These are phyloP conservation scores for Delichon dasypus DNA, from an alignment of 2,797 vertebrate genomes.

Conservation along the genomic window DNA sequence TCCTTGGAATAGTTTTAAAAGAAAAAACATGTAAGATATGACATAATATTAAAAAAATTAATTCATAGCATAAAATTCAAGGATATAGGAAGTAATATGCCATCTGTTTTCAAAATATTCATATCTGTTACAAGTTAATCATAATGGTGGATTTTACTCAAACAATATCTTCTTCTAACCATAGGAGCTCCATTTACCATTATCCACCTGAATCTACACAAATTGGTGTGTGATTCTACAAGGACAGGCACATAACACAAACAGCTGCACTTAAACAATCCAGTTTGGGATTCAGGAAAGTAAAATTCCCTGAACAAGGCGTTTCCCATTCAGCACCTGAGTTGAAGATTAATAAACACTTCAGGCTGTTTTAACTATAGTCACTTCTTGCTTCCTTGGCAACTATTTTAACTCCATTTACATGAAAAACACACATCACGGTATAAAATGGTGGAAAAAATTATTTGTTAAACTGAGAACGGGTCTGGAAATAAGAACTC, in stretches of 20 bases:
- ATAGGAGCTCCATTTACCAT: background rate
- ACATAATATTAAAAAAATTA: background rate
- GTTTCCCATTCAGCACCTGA: background rate
- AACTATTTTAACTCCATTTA: background rate
- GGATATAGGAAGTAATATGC: background rate
- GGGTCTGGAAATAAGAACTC: background rate
- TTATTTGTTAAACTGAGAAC: background rate
- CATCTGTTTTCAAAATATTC: background rate
- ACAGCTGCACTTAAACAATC: background rate
- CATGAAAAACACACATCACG: background rate
- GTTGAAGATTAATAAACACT: background rate
- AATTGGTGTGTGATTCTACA: background rate
- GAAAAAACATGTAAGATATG: background rate
- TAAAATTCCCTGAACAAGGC: background rate
- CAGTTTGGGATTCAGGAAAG: background rate
- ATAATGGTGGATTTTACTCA: background rate
- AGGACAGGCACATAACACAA: fast-evolving
- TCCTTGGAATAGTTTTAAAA: background rate
- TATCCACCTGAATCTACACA: background rate
- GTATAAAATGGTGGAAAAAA: background rate
- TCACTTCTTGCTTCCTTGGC: background rate
- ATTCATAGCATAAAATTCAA: background rate
- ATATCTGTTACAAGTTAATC: background rate
- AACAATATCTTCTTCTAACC: background rate
- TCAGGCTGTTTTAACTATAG: background rate